Conservation (phyloP, 2,113 vertebrate species). For the Oncorhynchus masou region DNA sequence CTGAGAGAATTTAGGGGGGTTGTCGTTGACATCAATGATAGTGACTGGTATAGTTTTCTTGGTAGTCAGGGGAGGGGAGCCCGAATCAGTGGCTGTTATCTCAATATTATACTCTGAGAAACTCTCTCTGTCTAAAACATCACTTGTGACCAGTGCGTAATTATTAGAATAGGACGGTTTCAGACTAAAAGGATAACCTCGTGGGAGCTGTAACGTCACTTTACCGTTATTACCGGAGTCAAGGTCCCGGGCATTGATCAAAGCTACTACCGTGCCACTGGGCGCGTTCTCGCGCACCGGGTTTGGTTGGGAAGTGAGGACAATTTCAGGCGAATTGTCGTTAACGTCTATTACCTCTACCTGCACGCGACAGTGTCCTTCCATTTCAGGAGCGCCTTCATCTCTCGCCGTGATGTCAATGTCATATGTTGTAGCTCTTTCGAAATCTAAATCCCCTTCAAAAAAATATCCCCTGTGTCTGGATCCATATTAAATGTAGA, state of each 20-base stretch:
- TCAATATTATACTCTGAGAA: conserved; percentile 69
- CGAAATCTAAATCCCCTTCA: conserved; percentile 72
- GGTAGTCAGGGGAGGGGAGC: conserved; percentile 75
- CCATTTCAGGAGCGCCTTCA: conserved; percentile 61
- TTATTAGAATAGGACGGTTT: conserved; percentile 79
- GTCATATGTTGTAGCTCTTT: conserved; percentile 61
- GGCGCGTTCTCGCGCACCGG: conserved; percentile 21
- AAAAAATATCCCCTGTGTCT: conserved; percentile 54
- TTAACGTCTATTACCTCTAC: conserved; percentile 73
- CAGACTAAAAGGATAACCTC: conserved; percentile 69
- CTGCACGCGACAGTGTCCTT: conserved; percentile 63
- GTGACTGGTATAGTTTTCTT: conserved; percentile 73
- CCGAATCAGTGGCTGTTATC: conserved; percentile 77
- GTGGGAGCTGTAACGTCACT: conserved; percentile 41
- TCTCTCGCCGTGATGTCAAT: conserved; percentile 68
- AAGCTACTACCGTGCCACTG: conserved; percentile 22
- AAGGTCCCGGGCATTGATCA: conserved; percentile 23
- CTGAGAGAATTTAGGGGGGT: conserved; percentile 76
- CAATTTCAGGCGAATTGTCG: conserved; percentile 65
- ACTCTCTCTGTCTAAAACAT: conserved; percentile 76
- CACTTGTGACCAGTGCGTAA: conserved; percentile 79
- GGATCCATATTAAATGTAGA: conserved; percentile 59
- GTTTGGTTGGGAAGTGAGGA: conserved; percentile 12
- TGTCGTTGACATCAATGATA: conserved; percentile 88
- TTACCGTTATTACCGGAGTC: conserved; percentile 28